Percentiles rank a stretch among this genome's conserved stretches.
Evolutionary conservation across 2,797 vertebrate genomes (phyloP).

Genomic region (Syngnathus acus): DNA sequence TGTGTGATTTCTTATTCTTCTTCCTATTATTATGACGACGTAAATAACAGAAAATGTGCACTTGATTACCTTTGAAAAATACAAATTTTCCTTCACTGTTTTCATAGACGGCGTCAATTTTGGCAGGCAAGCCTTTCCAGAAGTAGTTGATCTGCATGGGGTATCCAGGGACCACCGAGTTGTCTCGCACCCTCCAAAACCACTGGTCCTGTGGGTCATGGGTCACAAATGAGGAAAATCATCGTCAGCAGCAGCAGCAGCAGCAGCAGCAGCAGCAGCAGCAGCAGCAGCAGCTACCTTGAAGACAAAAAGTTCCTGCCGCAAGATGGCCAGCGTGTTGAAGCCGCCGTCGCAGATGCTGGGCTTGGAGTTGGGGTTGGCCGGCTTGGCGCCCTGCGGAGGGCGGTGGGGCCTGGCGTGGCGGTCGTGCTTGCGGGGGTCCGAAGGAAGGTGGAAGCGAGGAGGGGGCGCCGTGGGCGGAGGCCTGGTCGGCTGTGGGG

Average conservation of each 20-base stretch:
- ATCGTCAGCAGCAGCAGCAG: background rate
- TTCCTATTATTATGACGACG: no score
- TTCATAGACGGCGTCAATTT: constrained; percentile 96
- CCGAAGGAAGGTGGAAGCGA: constrained; percentile 82
- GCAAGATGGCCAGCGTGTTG: constrained; percentile 95
- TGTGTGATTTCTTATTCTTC: no score
- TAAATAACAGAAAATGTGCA: background rate
- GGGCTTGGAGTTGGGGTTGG: constrained; percentile 90
- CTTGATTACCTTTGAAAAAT: constrained; percentile 92
- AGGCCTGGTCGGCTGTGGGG: constrained; percentile 87
- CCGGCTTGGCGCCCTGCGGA: constrained; percentile 84
- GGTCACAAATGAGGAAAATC: background rate
- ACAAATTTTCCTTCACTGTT: constrained; percentile 97
- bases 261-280: background rate
- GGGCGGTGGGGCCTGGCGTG: constrained; percentile 85
- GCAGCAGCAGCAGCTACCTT: constrained; percentile 74
- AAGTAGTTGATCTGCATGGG: constrained; percentile 98
- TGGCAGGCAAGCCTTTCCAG: constrained; percentile 91
- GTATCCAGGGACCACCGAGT: constrained; percentile 93
- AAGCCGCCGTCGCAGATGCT: constrained; percentile 98
- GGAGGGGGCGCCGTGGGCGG: constrained; percentile 89
- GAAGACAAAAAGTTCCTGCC: constrained; percentile 96
- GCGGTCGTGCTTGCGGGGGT: constrained; percentile 87
- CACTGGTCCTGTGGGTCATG: constrained; percentile 83
- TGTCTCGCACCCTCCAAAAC: constrained; percentile 97